phyloP scores from a whole-genome alignment of 2,888 invertebrate genomes.

The Epistrophe grossulariae region DNA sequence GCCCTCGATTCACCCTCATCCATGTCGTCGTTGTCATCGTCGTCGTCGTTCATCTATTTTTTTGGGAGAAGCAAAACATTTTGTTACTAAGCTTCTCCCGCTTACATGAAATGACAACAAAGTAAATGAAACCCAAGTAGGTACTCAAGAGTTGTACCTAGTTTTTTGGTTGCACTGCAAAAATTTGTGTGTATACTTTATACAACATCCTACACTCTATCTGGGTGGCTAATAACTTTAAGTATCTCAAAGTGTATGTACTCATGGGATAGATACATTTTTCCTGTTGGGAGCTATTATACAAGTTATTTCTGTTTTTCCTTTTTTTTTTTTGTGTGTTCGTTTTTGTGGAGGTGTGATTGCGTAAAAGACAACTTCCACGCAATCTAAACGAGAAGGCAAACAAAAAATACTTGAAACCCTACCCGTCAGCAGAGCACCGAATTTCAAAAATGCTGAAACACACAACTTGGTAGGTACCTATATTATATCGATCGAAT shows the following conservation, averaged over 20 bases:
- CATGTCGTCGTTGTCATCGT: background rate
- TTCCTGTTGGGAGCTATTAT: constrained; percentile 25
- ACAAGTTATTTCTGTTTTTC: constrained; percentile 4
- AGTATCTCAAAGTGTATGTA: constrained; percentile 14
- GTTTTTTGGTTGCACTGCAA: constrained; percentile 13
- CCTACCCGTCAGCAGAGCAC: constrained; percentile 4
- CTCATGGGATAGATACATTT: constrained; percentile 26
- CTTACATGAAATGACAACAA: constrained; percentile 34
- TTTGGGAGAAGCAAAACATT: constrained; percentile 1
- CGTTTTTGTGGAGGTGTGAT: constrained; percentile 56
- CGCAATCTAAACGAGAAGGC: constrained; percentile 31
- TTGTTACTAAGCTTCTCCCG: constrained; percentile 2
- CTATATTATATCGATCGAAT: constrained; percentile 65
- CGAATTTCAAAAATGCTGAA: constrained; percentile 41
- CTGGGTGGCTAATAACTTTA: constrained; percentile 24
- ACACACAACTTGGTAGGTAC: constrained; percentile 52
- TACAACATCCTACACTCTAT: background rate
- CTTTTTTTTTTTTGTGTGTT: constrained; percentile 18
- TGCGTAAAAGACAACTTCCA: constrained; percentile 69
- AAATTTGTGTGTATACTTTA: background rate
- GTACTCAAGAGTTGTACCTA: constrained; percentile 5
- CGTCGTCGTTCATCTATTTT: background rate
- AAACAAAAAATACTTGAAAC: constrained; percentile 1
- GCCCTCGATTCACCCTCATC: constrained; percentile 18
- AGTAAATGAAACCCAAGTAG: constrained; percentile 30